Conservation (phyloP, 2,888 invertebrate species). For the Icerya purchasi region DNA sequence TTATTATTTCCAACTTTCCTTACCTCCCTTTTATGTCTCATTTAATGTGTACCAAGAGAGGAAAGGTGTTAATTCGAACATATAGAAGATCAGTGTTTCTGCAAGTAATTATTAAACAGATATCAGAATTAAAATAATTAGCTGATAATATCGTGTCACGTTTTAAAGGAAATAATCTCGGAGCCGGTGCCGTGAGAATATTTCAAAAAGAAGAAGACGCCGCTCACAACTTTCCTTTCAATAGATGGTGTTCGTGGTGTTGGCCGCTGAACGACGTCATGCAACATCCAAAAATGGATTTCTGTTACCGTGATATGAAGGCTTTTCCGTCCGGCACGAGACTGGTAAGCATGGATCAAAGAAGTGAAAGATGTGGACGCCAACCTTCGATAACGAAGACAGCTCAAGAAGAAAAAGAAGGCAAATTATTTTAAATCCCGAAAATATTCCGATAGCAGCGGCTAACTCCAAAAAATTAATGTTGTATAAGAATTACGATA, state of each 20-base stretch:
- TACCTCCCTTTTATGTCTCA: not conserved
- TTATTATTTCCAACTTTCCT: not conserved
- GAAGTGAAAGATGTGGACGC: too few relatives aligned
- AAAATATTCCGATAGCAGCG: too few relatives aligned
- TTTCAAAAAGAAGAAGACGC: too few relatives aligned
- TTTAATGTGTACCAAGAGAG: not conserved
- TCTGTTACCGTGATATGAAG: not conserved
- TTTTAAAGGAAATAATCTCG: too few relatives aligned
- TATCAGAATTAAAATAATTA: not conserved
- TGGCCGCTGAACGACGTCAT: not conserved
- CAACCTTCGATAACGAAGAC: not conserved
- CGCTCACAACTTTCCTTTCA: too few relatives aligned
- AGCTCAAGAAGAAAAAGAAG: not conserved
- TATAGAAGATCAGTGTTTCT: not conserved
- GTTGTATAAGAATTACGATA: too few relatives aligned
- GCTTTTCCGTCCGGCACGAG: not conserved
- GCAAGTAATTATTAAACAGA: not conserved
- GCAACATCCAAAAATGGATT: not conserved
- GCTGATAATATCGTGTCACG: not conserved
- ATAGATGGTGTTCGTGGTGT: not conserved
- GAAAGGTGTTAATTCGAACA: not conserved
- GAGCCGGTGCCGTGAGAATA: too few relatives aligned
- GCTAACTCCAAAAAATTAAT: too few relatives aligned
- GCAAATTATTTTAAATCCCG: too few relatives aligned
- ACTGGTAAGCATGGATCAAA: too few relatives aligned